Base-by-base conservation (phyloP, 92 coral and sea anemone genomes). In the Nematostella vectensis region DNA sequence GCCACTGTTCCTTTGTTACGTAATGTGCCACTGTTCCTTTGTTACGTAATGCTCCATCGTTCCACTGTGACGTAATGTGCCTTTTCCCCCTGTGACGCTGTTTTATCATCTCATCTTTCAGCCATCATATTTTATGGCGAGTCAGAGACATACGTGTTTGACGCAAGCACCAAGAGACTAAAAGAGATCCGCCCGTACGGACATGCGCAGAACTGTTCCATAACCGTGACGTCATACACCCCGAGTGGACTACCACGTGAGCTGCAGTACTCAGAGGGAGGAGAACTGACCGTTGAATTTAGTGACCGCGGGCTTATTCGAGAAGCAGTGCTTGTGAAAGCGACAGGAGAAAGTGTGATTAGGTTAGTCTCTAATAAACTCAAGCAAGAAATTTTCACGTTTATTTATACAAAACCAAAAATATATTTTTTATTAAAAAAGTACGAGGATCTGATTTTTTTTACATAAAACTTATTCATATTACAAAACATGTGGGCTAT, bases 211-310 rank as follows among this genome's bases (percentile, higher is more conserved):
- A 66, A 53, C 29, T 72, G 50, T 8, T 47, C 23, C 23, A 64
- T 72, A 47, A 65, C 80, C 22, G 63, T 78, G 48, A 52, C 66
- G 8, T 22, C 70, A 39, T 69, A 78, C 29, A 59, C 74, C 33
- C 30, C 69, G 23, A 65, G 59, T 29, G 67, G 28, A 11, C 53
- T 53, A 31, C 65, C 80, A 10, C 36, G 29, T 16, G 55, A 19
- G 22, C 50, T 78, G 59, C 66, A 24, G 11, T 71, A 72, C 58
- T 78, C 85, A 16, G 29, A 63, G 3, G 85, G 80, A 13, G 70
- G 75, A 37, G 27, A 54, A 29, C 47, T 78, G 13, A 37, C 65
- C 31, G 47, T 72, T 10, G 62, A 31, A 29, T 78, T 70, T 48
- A 73, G 66, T 58, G 55, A 57, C 50, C 68, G 44, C 3, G 73